Conservation (phyloP, 2,888 invertebrate species). For the Lydus trimaculatus region DNA sequence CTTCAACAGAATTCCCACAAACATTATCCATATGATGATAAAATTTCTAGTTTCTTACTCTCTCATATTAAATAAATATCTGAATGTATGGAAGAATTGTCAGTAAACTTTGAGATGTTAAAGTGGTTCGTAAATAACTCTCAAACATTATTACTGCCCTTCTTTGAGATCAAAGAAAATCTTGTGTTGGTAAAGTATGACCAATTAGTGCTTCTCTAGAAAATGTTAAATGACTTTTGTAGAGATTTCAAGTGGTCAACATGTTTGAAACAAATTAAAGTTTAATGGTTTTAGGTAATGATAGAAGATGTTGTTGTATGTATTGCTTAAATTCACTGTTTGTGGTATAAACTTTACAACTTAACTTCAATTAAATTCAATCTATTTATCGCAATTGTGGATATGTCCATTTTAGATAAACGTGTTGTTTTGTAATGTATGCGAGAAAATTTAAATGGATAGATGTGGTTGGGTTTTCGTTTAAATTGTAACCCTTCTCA, state of each 20-base stretch:
- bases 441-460: background rate
- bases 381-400: background rate
- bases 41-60: no score
- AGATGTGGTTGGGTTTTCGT: background rate
- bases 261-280: background rate
- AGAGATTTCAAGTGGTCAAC: background rate
- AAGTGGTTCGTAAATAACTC: background rate
- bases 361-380: background rate
- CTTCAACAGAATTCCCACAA: background rate
- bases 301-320: no score
- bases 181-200: background rate
- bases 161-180: constrained; percentile 18
- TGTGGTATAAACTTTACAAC: no score
- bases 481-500: background rate
- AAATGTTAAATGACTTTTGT: constrained; percentile 7
- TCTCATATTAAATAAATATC: background rate
- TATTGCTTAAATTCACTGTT: no score
- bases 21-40: no score
- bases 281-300: no score
- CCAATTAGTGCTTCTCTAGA: background rate
- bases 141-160: constrained; percentile 9
- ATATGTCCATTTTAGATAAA: background rate
- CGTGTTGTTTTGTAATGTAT: background rate
- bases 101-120: constrained; percentile 8
- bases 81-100: background rate